Evolutionary conservation across 2,888 invertebrate species (phyloP).

Genomic region (Oligia strigilis): DNA sequence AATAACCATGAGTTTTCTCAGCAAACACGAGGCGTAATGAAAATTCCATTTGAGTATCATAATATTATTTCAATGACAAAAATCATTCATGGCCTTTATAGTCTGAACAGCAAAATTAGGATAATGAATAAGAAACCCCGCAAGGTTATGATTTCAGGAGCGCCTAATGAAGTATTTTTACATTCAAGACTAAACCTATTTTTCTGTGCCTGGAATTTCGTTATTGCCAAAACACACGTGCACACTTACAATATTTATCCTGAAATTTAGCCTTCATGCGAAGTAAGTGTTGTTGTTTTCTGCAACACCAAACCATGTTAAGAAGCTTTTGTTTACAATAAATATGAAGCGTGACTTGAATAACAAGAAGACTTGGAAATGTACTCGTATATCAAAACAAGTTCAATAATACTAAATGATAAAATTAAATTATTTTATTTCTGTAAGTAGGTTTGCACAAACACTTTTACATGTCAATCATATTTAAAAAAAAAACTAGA

Average conservation of each 20-base stretch:
- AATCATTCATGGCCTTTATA: not conserved
- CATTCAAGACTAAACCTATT: constrained; percentile 17
- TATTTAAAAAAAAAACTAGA: too few species aligned
- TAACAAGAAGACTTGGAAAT: not conserved
- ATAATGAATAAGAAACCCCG: constrained; percentile 4
- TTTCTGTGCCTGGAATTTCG: not conserved
- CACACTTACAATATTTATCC: not conserved
- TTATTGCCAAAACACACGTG: not conserved
- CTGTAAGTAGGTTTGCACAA: too few species aligned
- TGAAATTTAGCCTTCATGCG: not conserved
- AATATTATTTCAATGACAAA: not conserved
- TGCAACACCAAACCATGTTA: not conserved
- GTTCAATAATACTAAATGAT: not conserved
- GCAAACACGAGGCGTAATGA: not conserved
- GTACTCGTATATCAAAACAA: not conserved
- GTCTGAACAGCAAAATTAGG: not conserved
- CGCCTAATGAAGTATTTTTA: constrained; percentile 27
- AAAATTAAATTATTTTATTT: too few species aligned
- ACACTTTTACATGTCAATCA: too few species aligned
- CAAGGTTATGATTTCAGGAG: not conserved
- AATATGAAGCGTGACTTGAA: not conserved
- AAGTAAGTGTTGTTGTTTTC: not conserved
- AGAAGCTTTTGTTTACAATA: not conserved
- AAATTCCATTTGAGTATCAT: not conserved
- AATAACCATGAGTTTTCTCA: constrained; percentile 1